These are phyloP conservation scores for Panulirus ornatus DNA, from an alignment of 1,140 invertebrate species.

Conservation along the genomic window DNA sequence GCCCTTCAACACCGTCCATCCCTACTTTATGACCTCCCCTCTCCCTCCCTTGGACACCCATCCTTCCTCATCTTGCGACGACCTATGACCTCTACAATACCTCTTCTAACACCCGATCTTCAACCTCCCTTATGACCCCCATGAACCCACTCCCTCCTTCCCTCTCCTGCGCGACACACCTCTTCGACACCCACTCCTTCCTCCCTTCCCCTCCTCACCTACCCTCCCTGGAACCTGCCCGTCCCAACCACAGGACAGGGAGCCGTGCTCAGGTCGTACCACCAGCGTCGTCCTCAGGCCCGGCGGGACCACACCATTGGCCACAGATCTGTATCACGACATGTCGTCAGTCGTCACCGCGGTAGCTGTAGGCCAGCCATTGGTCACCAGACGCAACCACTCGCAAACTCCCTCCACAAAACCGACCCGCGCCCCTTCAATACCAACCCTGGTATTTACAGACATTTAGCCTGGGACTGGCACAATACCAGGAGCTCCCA, in stretches of 20 bases:
- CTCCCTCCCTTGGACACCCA: not conserved
- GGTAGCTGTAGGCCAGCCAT: slow-evolving; percentile 15
- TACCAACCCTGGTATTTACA: no score
- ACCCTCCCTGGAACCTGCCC: no score
- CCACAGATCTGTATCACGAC: slow-evolving; percentile 23
- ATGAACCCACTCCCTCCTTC: no score
- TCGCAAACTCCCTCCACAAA: not conserved
- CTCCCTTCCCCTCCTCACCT: not conserved
- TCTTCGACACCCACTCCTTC: not conserved
- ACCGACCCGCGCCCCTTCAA: not conserved
- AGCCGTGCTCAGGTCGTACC: no score
- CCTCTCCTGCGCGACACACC: not conserved
- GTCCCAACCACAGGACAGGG: not conserved
- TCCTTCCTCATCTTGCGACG: not conserved
- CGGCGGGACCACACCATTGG: not conserved
- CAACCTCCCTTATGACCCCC: no score
- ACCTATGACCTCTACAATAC: not conserved
- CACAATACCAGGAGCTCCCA: not conserved
- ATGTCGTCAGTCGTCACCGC: slow-evolving; percentile 37
- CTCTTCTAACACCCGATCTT: not conserved
- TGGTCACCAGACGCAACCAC: not conserved
- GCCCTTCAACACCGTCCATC: no score
- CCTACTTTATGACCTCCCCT: no score
- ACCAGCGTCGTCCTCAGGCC: no score
- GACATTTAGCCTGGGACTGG: no score